Percentiles rank a stretch among this genome's conserved stretches.
Evolutionary conservation across 2,888 invertebrate species (phyloP).

Genomic region (Lasiommata megera): DNA sequence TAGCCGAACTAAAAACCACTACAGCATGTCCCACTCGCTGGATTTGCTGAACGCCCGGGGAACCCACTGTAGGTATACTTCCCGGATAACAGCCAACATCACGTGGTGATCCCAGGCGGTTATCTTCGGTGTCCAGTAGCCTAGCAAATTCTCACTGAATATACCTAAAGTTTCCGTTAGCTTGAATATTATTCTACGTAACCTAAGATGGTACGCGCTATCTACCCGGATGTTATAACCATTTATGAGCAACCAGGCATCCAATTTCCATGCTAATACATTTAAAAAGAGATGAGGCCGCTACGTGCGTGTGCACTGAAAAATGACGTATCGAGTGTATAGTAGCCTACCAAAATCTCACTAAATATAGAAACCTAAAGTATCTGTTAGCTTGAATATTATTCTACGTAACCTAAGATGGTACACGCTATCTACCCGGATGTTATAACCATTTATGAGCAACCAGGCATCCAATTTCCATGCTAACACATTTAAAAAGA

Average conservation of each 20-base stretch:
- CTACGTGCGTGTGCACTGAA: background rate
- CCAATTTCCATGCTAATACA: constrained; percentile 35
- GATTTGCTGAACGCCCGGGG: too few species aligned
- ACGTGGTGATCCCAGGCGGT: too few species aligned
- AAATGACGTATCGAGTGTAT: background rate
- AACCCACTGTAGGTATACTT: too few species aligned
- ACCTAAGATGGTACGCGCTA: background rate
- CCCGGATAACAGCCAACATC: too few species aligned
- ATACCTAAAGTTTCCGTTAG: too few species aligned
- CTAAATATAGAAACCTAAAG: too few species aligned
- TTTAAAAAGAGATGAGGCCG: constrained; percentile 40
- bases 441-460: constrained; percentile 24
- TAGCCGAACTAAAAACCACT: too few species aligned
- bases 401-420: background rate
- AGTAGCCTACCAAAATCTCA: too few species aligned
- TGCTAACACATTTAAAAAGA: constrained; percentile 41
- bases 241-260: constrained; percentile 22
- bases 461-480: constrained; percentile 30
- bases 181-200: background rate
- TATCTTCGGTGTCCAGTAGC: background rate
- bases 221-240: constrained; percentile 12
- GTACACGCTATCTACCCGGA: background rate
- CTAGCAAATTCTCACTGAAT: too few species aligned
- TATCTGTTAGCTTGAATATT: background rate
- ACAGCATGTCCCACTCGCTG: too few species aligned